These are phyloP conservation scores for Apaloderma vittatum DNA, from an alignment of 2,113 vertebrate species.

Conservation along the genomic window DNA sequence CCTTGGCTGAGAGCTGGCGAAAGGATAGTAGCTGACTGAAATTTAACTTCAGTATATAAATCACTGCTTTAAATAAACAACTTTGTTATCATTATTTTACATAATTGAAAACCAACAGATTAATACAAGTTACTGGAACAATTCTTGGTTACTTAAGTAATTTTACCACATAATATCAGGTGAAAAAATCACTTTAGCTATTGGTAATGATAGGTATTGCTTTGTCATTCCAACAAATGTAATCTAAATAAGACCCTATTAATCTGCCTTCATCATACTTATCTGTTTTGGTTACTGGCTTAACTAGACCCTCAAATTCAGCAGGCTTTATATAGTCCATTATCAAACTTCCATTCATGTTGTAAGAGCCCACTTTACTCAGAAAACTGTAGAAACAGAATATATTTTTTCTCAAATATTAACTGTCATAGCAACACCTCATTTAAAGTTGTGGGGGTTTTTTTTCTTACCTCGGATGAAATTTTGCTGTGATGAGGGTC, in stretches of 20 bases:
- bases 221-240: background rate
- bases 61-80: background rate
- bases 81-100: background rate
- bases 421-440: background rate
- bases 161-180: background rate
- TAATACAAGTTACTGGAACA: background rate
- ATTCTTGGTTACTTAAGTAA: background rate
- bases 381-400: background rate
- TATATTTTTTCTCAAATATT: background rate
- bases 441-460: background rate
- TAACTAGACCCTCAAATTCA: background rate
- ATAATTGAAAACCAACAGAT: background rate
- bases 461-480: background rate
- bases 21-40: background rate
- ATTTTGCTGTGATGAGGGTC: background rate
- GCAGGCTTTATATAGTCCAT: accelerated
- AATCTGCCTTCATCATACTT: background rate
- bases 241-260: background rate
- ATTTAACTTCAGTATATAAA: background rate
- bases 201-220: background rate
- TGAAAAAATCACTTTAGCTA: background rate
- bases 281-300: background rate
- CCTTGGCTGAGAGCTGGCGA: background rate
- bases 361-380: background rate
- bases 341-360: background rate